A percentile compares a stretch with the other conserved stretches of the same genome.
Evolutionary conservation across 1,140 invertebrate species (phyloP).

Genomic region (Anadara kagoshimensis): DNA sequence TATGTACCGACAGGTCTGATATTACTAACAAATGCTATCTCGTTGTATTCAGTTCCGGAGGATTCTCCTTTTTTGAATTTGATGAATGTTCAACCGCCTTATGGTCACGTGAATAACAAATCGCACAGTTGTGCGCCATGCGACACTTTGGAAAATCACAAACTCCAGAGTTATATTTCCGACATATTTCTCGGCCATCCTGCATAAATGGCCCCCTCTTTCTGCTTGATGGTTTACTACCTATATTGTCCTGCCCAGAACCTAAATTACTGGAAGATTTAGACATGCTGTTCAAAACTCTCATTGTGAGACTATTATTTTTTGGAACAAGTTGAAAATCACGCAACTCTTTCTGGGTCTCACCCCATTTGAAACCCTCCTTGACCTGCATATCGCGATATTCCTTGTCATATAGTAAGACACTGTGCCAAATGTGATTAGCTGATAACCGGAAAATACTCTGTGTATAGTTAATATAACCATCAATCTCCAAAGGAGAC

Average conservation of each 20-base stretch:
- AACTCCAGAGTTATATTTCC: constrained; percentile 5
- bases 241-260: background rate
- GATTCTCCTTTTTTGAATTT: constrained; percentile 3
- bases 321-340: constrained; percentile 4
- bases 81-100: constrained; percentile 11
- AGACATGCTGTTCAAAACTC: background rate
- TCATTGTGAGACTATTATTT: constrained; percentile 1
- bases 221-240: background rate
- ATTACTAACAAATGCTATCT: background rate
- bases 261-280: too few relatives aligned
- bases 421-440: constrained; percentile 23
- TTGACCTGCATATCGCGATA: constrained; percentile 1
- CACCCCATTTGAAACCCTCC: constrained; percentile 1
- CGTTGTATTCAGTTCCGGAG: background rate
- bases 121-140: constrained; percentile 21
- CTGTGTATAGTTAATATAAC: constrained; percentile 16
- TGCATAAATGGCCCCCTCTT: constrained; percentile 10
- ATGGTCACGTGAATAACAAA: constrained; percentile 14
- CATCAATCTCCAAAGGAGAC: background rate
- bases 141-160: constrained; percentile 9
- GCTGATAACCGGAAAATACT: constrained; percentile 6
- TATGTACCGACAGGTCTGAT: background rate
- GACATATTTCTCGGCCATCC: constrained; percentile 22
- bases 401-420: constrained; percentile 18
- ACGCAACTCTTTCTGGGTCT: background rate